Conservation (phyloP, 2,113 vertebrate genomes). For the Accipiter cooperii region DNA sequence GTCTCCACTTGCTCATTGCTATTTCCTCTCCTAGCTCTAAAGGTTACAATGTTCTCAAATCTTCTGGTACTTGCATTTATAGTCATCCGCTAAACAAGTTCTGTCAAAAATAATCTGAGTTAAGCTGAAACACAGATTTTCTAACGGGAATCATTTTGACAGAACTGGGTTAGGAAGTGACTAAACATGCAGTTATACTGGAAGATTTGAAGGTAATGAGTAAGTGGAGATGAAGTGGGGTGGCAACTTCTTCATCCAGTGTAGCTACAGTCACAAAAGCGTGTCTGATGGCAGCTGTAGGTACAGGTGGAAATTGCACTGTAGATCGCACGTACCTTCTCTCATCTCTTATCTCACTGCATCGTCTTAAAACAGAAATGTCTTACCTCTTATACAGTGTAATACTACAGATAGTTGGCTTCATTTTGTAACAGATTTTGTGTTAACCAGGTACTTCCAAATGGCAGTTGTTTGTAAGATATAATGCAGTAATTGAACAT, state of each 20-base stretch:
- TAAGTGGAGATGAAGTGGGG: constrained; percentile 17
- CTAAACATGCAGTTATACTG: constrained; percentile 47
- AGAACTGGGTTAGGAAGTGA: constrained; percentile 67
- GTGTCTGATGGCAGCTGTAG: neutral
- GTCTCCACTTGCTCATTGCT: neutral
- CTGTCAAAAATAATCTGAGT: constrained; percentile 66
- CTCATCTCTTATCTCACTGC: neutral
- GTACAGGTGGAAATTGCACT: neutral
- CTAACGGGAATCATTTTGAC: constrained; percentile 60
- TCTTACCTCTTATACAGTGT: neutral
- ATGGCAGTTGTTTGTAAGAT: neutral
- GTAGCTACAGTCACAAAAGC: neutral
- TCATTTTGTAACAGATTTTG: neutral
- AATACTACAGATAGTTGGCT: neutral
- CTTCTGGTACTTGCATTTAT: constrained; percentile 60
- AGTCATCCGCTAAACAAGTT: constrained; percentile 56
- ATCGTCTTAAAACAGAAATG: neutral
- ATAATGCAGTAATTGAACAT: neutral
- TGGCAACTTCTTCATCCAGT: constrained; percentile 33
- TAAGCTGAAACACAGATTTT: constrained; percentile 64
- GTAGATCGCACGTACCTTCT: neutral
- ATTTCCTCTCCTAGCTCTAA: constrained; percentile 17
- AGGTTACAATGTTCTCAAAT: constrained; percentile 57
- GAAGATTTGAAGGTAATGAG: constrained; percentile 55
- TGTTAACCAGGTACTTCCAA: neutral